Percentiles rank a stretch among this genome's conserved stretches.
Evolutionary conservation across 2,113 vertebrate species (phyloP).

Genomic region (Mionectes macconnelli): DNA sequence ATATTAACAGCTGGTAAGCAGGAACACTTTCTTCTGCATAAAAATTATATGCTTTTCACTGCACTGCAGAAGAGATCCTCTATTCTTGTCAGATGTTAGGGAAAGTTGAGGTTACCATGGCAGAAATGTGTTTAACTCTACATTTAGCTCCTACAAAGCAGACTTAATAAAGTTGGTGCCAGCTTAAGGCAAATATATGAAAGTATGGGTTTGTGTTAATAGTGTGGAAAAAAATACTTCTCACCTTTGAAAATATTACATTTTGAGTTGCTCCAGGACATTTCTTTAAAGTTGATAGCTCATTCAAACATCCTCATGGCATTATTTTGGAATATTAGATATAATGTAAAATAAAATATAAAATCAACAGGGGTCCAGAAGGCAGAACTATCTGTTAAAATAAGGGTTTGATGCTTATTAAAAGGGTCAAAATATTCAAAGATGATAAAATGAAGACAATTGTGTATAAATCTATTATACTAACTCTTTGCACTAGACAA

Average conservation of each 20-base stretch:
- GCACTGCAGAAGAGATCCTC: background rate
- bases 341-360: background rate
- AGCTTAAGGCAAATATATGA: conserved; percentile 43
- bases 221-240: conserved; percentile 53
- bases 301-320: conserved; percentile 33
- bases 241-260: conserved; percentile 48
- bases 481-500: background rate
- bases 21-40: background rate
- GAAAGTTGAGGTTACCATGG: conserved; percentile 23
- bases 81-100: conserved; percentile 19
- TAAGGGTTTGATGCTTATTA: background rate
- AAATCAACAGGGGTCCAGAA: background rate
- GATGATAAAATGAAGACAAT: background rate
- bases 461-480: background rate
- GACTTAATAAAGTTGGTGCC: background rate
- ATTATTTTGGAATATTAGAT: conserved; percentile 23
- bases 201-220: conserved; percentile 54
- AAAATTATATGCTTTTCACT: background rate
- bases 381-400: background rate
- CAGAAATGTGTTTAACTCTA: background rate
- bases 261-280: conserved; percentile 12
- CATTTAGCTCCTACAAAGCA: background rate
- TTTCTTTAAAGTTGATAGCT: conserved; percentile 8
- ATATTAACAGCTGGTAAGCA: background rate
- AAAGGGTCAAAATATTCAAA: background rate